Conservation (phyloP, 1,140 invertebrate genomes). For the Panagrolaimus sp. region DNA sequence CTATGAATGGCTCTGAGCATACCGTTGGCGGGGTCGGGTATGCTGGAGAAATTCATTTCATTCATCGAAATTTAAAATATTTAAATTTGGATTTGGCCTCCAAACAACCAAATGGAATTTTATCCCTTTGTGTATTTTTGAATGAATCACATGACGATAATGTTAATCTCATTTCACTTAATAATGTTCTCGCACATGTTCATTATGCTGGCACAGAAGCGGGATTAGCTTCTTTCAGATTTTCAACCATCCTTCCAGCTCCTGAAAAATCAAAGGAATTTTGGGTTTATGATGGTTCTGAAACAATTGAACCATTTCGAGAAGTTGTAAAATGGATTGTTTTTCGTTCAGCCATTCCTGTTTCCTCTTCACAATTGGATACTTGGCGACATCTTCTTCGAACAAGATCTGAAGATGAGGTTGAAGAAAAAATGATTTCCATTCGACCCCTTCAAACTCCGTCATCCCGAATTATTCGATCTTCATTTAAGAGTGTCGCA, state of each 20-base stretch:
- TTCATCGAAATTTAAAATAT: constrained; percentile 57
- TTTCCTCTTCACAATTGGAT: constrained; percentile 45
- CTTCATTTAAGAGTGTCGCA: constrained; percentile 47
- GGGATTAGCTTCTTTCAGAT: constrained; percentile 35
- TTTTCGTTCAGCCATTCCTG: constrained; percentile 56
- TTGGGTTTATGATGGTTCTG: constrained; percentile 58
- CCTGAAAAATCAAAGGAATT: constrained; percentile 57
- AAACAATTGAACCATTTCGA: constrained; percentile 56
- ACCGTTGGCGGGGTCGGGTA: constrained; percentile 57
- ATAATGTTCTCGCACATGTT: constrained; percentile 48
- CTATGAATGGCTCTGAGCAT: constrained; percentile 59
- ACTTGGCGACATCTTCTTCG: constrained; percentile 47
- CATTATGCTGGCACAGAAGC: constrained; percentile 48
- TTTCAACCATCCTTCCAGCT: constrained; percentile 36
- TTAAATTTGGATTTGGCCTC: constrained; percentile 46
- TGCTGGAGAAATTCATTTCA: constrained; percentile 54
- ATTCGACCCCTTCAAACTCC: constrained; percentile 44
- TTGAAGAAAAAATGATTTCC: constrained; percentile 40
- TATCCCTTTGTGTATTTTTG: constrained; percentile 52
- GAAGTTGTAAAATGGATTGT: constrained; percentile 59
- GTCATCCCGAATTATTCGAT: constrained; percentile 39
- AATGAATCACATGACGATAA: constrained; percentile 59
- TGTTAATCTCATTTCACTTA: constrained; percentile 43
- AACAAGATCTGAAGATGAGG: constrained; percentile 51
- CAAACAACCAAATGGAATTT: constrained; percentile 56